Evolutionary conservation across 2,888 invertebrate genomes (phyloP), one percentile per base, ranked within the genome.

Genomic region (Xanthia togata): DNA sequence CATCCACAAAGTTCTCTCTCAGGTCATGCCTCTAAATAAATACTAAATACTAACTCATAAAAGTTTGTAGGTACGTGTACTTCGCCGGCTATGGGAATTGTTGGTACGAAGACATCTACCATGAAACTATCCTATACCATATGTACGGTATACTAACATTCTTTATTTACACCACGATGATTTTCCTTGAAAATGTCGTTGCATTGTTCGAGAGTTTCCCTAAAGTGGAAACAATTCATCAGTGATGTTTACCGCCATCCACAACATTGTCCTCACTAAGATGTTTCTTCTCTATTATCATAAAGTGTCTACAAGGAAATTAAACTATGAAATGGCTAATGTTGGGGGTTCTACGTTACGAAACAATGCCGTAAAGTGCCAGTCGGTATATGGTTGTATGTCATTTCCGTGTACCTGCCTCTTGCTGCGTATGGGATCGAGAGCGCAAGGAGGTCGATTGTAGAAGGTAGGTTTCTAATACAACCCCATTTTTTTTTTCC

Each of bases 191-290:
- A 85, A 95, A 95, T 82, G 76, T 95, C 23, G 95, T 96, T 0
- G 95, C 94, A n/a, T 79, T 93, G 57, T 92, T 93, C 80, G 95
- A 95, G 8, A 89, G 89, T 69, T 96, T 95, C 78, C 95, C 95
- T 47, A 91, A 93, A 83, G 93, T 95, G 57, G 96, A 96, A 87
- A 95, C 94, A 88, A 95, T 76, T 95, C 95, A n/a, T 93, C 95
- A 23, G 91, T 94, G 70, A 96, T 95, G 95, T 96, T 96, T 81
- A 90, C 94, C 11, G 95, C 95, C 23, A 94, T 95, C 82, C 96
- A 96, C 86, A 93, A 94, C 79, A 95, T 95, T 73, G 94, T 96
- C 41, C 90, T 95, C 9, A 87, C 91, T 60, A 96, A 96, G 91
- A 95, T 95, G 94, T 93, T 91, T 81, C 89, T 95, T 67, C 78